These are phyloP conservation scores for Diploscapter pachys DNA, from an alignment of 1,140 invertebrate species.

Conservation along the genomic window DNA sequence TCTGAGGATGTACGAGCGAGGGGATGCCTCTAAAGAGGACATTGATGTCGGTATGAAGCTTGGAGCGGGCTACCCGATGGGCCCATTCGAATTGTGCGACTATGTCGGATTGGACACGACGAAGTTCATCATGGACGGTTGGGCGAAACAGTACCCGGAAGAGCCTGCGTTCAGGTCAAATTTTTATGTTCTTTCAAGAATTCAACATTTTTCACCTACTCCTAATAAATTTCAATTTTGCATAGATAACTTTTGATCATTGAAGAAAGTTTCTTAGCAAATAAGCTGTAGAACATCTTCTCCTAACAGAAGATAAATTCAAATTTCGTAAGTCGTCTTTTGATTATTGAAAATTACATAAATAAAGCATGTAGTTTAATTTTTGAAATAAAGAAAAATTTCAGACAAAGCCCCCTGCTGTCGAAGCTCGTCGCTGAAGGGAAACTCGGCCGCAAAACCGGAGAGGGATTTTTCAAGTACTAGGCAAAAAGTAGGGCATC, in stretches of 20 bases:
- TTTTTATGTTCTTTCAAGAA: not conserved
- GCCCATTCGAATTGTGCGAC: slow-evolving; percentile 65
- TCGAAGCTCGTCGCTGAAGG: slow-evolving; percentile 75
- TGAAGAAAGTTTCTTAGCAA: slow-evolving; percentile 72
- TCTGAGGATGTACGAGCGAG: slow-evolving; percentile 74
- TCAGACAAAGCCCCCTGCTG: slow-evolving; percentile 65
- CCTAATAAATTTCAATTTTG: slow-evolving; percentile 67
- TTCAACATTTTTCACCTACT: not conserved
- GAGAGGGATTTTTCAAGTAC: slow-evolving; percentile 71
- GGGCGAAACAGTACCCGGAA: slow-evolving; percentile 74
- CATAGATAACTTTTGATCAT: slow-evolving; percentile 72
- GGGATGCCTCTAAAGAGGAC: slow-evolving; percentile 64
- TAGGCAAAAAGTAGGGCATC: not conserved
- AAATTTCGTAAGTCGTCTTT: too few relatives aligned
- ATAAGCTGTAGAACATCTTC: slow-evolving; percentile 58
- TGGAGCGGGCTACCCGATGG: slow-evolving; percentile 66
- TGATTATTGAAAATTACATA: too few relatives aligned
- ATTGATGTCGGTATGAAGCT: slow-evolving; percentile 66
- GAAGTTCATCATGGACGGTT: slow-evolving; percentile 67
- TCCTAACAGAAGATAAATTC: too few relatives aligned
- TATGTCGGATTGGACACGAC: slow-evolving; percentile 66
- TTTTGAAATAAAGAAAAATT: too few relatives aligned
- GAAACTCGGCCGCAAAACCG: slow-evolving; percentile 77
- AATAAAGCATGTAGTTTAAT: too few relatives aligned
- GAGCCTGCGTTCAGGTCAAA: slow-evolving; percentile 69